These are phyloP conservation scores for Hyphantria cunea DNA, from an alignment of 1,140 invertebrate species.

Conservation along the genomic window DNA sequence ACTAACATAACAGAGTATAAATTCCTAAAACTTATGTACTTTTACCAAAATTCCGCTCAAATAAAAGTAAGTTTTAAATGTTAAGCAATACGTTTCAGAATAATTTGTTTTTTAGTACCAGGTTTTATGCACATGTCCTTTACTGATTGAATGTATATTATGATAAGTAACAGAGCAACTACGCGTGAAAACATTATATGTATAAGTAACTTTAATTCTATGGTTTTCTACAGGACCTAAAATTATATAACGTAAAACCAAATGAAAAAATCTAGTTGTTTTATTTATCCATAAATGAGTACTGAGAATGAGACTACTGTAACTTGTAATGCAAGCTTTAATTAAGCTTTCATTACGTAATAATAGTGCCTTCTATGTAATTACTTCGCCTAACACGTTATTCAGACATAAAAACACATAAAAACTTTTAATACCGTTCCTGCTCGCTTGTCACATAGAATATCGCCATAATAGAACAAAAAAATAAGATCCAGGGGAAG, in stretches of 20 bases:
- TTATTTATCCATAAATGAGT: too few species aligned
- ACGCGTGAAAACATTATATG: conserved; percentile 59
- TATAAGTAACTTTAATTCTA: conserved; percentile 38
- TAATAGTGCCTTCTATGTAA: too few species aligned
- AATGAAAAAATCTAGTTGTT: too few species aligned
- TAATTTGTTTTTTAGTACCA: conserved; percentile 3
- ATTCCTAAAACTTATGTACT: conserved; percentile 32
- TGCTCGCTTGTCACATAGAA: conserved; percentile 45
- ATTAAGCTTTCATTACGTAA: too few species aligned
- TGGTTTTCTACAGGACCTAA: conserved; percentile 27
- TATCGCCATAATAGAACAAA: conserved; percentile 60
- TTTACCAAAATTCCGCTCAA: neutral
- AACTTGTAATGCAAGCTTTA: too few species aligned
- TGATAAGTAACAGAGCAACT: conserved; percentile 60
- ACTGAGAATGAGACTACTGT: too few species aligned
- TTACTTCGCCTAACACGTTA: neutral
- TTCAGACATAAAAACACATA: conserved; percentile 25
- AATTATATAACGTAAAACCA: too few species aligned
- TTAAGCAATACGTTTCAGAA: conserved; percentile 22
- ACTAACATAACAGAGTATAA: conserved; percentile 44
- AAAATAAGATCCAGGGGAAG: conserved; percentile 66
- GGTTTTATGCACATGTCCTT: conserved; percentile 60
- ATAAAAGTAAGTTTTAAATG: conserved; percentile 1
- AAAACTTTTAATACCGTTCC: conserved; percentile 34
- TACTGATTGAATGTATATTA: conserved; percentile 65